A percentile compares a stretch with the other conserved stretches of the same genome.
phyloP scores from a whole-genome alignment of 1,140 invertebrate genomes.

The Bombus sylvicola region DNA sequence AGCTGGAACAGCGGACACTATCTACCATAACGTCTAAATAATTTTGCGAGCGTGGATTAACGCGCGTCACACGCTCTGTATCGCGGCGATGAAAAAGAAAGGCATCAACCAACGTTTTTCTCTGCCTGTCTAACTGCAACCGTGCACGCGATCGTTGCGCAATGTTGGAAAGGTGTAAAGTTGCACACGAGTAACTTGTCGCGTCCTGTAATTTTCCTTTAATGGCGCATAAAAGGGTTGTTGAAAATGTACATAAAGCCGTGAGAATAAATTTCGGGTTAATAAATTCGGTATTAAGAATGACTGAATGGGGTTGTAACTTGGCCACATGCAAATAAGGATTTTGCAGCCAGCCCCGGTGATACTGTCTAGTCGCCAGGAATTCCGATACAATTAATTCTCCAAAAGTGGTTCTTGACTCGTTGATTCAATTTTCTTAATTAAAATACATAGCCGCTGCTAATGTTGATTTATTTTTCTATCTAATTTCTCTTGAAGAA shows the following conservation, averaged over 20 bases:
- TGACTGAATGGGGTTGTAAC: not conserved
- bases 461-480: not conserved
- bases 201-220: conserved; percentile 26
- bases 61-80: not conserved
- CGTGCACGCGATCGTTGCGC: conserved; percentile 7
- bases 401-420: not conserved
- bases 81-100: not conserved
- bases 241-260: not conserved
- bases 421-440: not conserved
- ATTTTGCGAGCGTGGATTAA: conserved; percentile 13
- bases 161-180: conserved; percentile 21
- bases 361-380: not conserved
- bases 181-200: not conserved
- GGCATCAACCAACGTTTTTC: not conserved
- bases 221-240: conserved; percentile 26
- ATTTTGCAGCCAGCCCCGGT: no score
- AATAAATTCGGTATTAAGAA: conserved; percentile 1
- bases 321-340: not conserved
- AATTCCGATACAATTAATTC: not conserved
- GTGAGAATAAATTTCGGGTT: not conserved
- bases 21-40: conserved; percentile 9
- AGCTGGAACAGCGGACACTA: conserved; percentile 37
- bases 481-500: no score
- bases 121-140: not conserved
- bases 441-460: not conserved